phyloP scores from a whole-genome alignment of 2,797 vertebrate genomes.

The Tokudaia tokunoshimensis region DNA sequence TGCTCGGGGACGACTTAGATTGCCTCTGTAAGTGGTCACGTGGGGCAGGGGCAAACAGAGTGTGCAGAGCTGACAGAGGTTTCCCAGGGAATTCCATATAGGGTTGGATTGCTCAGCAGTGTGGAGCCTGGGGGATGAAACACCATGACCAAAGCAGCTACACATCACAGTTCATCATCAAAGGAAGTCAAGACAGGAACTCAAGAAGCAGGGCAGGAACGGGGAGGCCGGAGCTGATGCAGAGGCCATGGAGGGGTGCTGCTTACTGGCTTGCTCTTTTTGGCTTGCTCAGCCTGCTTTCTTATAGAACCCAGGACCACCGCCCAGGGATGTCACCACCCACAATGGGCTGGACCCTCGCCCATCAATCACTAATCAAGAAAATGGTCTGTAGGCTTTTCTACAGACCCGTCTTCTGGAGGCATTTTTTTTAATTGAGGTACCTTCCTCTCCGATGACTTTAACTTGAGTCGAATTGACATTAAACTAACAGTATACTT shows the following conservation, averaged over 20 bases:
- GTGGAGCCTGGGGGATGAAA: neutral
- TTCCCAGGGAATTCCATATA: neutral
- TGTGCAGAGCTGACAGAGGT: neutral
- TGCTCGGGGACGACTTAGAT: neutral
- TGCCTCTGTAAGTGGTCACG: neutral
- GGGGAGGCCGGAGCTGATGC: neutral
- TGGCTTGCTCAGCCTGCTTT: neutral
- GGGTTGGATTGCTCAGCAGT: neutral
- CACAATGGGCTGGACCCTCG: neutral
- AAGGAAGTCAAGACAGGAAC: neutral
- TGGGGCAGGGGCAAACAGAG: neutral
- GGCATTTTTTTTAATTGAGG: neutral
- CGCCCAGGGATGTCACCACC: neutral
- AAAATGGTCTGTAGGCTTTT: neutral
- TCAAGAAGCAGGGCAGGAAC: neutral
- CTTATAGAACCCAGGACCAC: neutral
- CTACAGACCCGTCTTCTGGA: neutral
- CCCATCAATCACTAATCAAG: neutral
- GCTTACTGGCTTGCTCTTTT: no score
- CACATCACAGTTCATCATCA: neutral
- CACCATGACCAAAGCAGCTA: neutral
- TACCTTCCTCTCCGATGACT: neutral
- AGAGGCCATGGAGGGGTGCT: neutral
- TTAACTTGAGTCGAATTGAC: neutral
- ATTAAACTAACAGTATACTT: neutral